A percentile compares a stretch with the other conserved stretches of the same genome.
Conservation (phyloP, 1,140 invertebrate genomes). For the Caenorhabditis remanei region DNA sequence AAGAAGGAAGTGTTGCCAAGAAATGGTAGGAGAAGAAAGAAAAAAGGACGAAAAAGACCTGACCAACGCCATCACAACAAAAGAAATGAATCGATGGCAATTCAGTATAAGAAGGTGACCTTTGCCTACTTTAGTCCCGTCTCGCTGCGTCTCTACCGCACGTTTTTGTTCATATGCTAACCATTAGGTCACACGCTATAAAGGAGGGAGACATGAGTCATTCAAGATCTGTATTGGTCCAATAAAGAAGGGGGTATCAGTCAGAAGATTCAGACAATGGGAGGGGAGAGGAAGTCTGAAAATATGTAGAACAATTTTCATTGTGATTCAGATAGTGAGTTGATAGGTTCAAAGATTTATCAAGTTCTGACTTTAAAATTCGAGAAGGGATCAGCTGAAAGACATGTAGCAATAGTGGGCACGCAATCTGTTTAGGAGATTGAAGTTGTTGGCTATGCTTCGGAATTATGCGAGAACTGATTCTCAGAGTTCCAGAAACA, state of each 20-base stretch:
- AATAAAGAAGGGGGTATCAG: neutral
- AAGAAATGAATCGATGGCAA: slow-evolving; percentile 45
- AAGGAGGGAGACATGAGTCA: neutral
- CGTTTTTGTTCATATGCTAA: slow-evolving; percentile 17
- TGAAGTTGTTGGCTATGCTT: too few species aligned
- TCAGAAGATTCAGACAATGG: neutral
- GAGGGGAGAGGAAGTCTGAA: neutral
- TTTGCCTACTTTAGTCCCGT: slow-evolving; percentile 37
- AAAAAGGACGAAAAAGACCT: neutral
- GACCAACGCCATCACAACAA: slow-evolving; percentile 29
- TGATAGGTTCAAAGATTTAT: too few species aligned
- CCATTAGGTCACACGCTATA: slow-evolving; percentile 11
- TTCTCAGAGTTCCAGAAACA: too few species aligned
- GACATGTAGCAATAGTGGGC: too few species aligned
- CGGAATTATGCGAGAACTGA: too few species aligned
- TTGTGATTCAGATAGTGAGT: too few species aligned
- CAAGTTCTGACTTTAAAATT: too few species aligned
- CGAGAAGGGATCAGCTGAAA: too few species aligned
- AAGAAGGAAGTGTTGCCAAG: neutral
- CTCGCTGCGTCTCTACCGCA: neutral
- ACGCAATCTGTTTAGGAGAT: too few species aligned
- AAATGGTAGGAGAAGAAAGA: neutral
- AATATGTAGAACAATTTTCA: neutral
- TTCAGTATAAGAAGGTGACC: slow-evolving; percentile 5
- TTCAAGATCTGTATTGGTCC: too few species aligned